Evolutionary conservation across 1,140 invertebrate genomes (phyloP), one percentile per base, ranked within the genome.

Genomic region (Drosophila eugracilis): DNA sequence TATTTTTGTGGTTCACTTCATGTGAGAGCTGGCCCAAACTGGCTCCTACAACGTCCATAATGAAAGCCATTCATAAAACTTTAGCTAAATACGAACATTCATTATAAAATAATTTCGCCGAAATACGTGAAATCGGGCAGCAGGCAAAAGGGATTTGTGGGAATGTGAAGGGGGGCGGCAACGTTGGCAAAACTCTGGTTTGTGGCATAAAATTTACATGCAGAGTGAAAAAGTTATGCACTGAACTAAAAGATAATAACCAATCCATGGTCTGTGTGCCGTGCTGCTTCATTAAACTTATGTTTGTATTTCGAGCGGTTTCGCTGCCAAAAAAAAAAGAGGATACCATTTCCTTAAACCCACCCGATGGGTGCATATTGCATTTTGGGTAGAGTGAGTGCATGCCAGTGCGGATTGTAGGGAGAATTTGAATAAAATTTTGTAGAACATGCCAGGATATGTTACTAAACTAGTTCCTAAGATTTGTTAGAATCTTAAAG

Each of bases 31-130:
- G 60, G 60, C 21, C 63, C 39, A 41, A 44, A 47, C 55, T 28
- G 42, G 34, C 47, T 63, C 70, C 55, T 75, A 19, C 44, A 26
- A 49, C 57, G 48, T 41, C 42, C 62, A 50, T 86, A 86, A 86
- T 86, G 78, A 86, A 86, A 86, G 84, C 78, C 84, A 88, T 88
- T 89, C 83, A 88, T 89, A 84, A 89, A 88, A 89, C 84, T 89
- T 88, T 88, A 49, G 84, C 78, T 78, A 88, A 88, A 88, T 84
- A 88, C 84, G 78, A 78, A 78, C 84, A 88, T 88, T 78, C 83
- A 89, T 88, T 88, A 88, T 89, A 89, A 83, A 88, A 88, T 88
- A 89, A 88, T 88, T 88, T 88, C 42, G 28, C 19, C 60, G 39
- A 57, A 48, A 78, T 72, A 70, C 37, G 41, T 54, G 59, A 75